These are phyloP conservation scores for Podabrus alpinus DNA, from an alignment of 2,888 invertebrate species.

Conservation along the genomic window DNA sequence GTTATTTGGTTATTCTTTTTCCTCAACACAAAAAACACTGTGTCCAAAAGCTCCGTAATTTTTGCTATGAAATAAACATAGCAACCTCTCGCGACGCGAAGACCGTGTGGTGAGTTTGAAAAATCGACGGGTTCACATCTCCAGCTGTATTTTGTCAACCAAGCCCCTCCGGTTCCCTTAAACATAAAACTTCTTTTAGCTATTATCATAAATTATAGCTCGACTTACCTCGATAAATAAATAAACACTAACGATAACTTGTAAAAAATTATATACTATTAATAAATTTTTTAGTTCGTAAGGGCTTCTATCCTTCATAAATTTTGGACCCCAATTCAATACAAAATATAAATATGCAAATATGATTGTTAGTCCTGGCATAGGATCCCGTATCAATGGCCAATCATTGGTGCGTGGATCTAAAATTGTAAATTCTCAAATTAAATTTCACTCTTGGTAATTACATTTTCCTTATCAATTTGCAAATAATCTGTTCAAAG, in stretches of 20 bases:
- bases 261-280: conserved; percentile 84
- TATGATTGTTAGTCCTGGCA: conserved; percentile 70
- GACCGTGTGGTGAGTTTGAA: conserved; percentile 73
- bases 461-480: neutral
- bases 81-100: conserved; percentile 76
- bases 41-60: conserved; percentile 87
- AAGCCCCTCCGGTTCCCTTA: conserved; percentile 75
- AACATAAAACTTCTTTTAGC: conserved; percentile 42
- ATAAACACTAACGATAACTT: conserved; percentile 82
- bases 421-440: conserved; percentile 41
- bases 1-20: conserved; percentile 90
- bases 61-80: conserved; percentile 89
- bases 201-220: neutral
- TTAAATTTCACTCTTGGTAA: neutral
- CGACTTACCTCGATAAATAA: conserved; percentile 73
- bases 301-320: conserved; percentile 87
- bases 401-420: conserved; percentile 69
- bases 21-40: conserved; percentile 89
- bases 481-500: neutral
- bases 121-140: conserved; percentile 91
- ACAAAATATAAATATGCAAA: conserved; percentile 74
- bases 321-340: conserved; percentile 77
- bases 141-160: conserved; percentile 84
- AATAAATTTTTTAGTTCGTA: conserved; percentile 78
- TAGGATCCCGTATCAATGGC: conserved; percentile 74